phyloP scores from a whole-genome alignment of 1,140 invertebrate species.

The Pseudomyrmex concolor region DNA sequence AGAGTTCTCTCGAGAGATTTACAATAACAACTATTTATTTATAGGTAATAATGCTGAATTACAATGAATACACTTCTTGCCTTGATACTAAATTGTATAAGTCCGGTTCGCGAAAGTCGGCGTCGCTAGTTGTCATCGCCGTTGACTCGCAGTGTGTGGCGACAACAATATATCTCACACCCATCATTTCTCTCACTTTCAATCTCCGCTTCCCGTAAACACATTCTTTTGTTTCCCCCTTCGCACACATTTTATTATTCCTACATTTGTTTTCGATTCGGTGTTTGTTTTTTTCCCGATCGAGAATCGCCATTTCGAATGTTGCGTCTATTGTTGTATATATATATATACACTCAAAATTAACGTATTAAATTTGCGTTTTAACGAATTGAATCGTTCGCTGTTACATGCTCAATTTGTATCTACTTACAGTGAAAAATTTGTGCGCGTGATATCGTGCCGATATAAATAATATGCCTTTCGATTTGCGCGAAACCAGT shows the following conservation, averaged over 20 bases:
- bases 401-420: not conserved
- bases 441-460: constrained; percentile 14
- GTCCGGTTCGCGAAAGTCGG: constrained; percentile 77
- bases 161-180: constrained; percentile 45
- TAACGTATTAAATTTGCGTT: no score
- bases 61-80: constrained; percentile 85
- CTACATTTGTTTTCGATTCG: not conserved
- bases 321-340: not conserved
- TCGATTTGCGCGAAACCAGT: not conserved
- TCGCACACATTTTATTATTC: not conserved
- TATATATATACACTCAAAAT: no score
- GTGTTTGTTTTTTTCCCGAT: constrained; percentile 16
- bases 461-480: not conserved
- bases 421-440: not conserved
- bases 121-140: constrained; percentile 76
- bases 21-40: constrained; percentile 86
- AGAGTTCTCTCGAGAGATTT: constrained; percentile 48
- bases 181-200: constrained; percentile 21
- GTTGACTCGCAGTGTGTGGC: constrained; percentile 58
- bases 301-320: constrained; percentile 16
- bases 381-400: not conserved
- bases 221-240: not conserved
- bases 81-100: constrained; percentile 83
- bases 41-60: constrained; percentile 86
- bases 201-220: constrained; percentile 40